Evolutionary conservation across 2,797 vertebrate species (phyloP), one percentile per base, ranked within the genome.

Genomic region (Lindbergichthys nudifrons): DNA sequence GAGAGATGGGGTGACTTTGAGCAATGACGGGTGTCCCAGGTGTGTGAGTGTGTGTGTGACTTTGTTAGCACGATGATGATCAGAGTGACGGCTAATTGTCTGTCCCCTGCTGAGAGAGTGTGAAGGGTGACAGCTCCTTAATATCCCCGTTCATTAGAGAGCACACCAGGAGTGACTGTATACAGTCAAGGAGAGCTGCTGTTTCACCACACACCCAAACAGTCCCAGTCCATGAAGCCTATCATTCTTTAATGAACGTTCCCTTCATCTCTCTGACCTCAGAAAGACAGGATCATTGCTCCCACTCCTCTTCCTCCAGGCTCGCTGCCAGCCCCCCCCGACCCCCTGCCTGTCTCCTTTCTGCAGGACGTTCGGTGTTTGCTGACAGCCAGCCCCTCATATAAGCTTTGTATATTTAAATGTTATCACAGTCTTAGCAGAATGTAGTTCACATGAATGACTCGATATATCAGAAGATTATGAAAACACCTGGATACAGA

Each of bases 1-100:
- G 66, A 85, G 83, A 72, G 77, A 82, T 14, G 46, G 69, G 89
- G 88, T 92, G 89, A 92, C 89, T 89, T 92, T 92, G 85, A 88
- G 81, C 65, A 64, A 64, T 75, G 75, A 66, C 4, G 59, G 75
- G 64, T 76, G 61, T 80, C 61, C 47, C 66, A 61, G 30, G 65
- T 70, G 57, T 60, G 50, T 43, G 54, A 54, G 66, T 63, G 51
- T 39, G 47, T 54, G 64, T 53, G 46, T 72, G 23, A 54, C 47
- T 78, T 51, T 80, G 70, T 80, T 62, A 70, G 72, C 41, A 53
- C 10, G 48, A 5, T 70, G 65, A 81, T 77, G 73, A 92, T 84
- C 74, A 70, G 65, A 84, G 64, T 88, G 89, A 87, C 89, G 88
- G 83, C 75, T 60, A 51, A 79, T 79, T 83, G 81, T 83, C 81